A percentile compares a stretch with the other conserved stretches of the same genome.
phyloP scores from a whole-genome alignment of 2,113 vertebrate species.

The Crotalus viridis region DNA sequence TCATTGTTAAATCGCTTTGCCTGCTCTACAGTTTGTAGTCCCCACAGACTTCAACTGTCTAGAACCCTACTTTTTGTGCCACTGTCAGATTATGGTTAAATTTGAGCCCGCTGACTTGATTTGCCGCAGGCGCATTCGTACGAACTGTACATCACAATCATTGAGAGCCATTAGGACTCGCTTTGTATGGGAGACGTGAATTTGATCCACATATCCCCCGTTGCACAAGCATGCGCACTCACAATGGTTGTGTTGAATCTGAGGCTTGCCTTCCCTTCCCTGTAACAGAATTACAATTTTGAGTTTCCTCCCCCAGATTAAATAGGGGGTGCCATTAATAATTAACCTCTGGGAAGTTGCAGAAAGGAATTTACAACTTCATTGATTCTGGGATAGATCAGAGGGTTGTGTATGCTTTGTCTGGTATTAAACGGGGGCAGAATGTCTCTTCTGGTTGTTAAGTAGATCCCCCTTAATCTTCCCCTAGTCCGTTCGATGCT shows the following conservation, averaged over 20 bases:
- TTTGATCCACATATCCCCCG: background rate
- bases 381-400: too few relatives aligned
- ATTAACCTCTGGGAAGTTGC: background rate
- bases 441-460: background rate
- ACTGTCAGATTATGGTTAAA: too few relatives aligned
- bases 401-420: background rate
- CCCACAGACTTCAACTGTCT: background rate
- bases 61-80: background rate
- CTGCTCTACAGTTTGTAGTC: background rate
- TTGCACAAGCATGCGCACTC: too few relatives aligned
- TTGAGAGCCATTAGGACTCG: background rate
- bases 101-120: background rate
- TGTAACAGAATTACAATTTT: background rate
- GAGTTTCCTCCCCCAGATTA: background rate
- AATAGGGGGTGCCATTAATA: background rate
- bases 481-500: background rate
- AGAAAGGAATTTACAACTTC: too few relatives aligned
- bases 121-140: background rate
- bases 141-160: background rate
- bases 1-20: background rate
- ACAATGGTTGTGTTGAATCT: background rate
- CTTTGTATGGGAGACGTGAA: background rate
- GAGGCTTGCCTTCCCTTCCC: background rate
- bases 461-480: background rate
- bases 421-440: background rate